Percentiles rank a stretch among this genome's conserved stretches.
These are phyloP conservation scores for Adoxophyes honmai DNA, from an alignment of 1,140 invertebrate genomes.

Conservation along the genomic window DNA sequence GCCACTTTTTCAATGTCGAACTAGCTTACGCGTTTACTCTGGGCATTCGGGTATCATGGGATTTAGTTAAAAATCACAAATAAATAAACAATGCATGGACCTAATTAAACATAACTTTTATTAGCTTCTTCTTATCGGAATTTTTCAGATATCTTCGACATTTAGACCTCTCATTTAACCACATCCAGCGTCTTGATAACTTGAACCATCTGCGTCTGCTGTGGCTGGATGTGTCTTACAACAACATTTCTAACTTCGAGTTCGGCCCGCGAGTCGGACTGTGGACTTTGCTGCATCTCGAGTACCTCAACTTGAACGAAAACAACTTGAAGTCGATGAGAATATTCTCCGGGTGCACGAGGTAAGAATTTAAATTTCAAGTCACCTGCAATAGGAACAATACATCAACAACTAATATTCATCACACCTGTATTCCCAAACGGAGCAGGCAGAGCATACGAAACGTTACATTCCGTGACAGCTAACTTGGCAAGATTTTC, in stretches of 20 bases:
- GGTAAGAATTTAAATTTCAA: slow-evolving; percentile 37
- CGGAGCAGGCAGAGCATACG: no score
- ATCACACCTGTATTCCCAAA: no score
- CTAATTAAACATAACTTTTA: no score
- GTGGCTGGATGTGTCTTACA: slow-evolving; percentile 65
- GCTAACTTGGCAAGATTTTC: no score
- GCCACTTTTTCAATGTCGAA: no score
- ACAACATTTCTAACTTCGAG: slow-evolving; percentile 63
- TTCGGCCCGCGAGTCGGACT: slow-evolving; percentile 41
- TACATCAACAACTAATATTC: no score
- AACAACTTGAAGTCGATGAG: slow-evolving; percentile 64
- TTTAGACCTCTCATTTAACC: slow-evolving; percentile 65
- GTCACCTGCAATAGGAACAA: no score
- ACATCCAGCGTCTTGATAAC: slow-evolving; percentile 64
- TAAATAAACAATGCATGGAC: no score
- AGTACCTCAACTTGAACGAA: slow-evolving; percentile 65
- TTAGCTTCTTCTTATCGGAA: slow-evolving; percentile 5
- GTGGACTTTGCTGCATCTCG: slow-evolving; percentile 59
- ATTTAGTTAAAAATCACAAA: no score
- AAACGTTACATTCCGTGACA: no score
- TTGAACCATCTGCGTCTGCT: slow-evolving; percentile 53
- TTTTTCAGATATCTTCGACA: slow-evolving; percentile 56
- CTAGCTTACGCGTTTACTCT: no score
- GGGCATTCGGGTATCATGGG: no score
- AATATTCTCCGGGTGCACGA: slow-evolving; percentile 56